Conservation (phyloP, 23 tunicate genomes). For the Halocynthia aurantium region DNA sequence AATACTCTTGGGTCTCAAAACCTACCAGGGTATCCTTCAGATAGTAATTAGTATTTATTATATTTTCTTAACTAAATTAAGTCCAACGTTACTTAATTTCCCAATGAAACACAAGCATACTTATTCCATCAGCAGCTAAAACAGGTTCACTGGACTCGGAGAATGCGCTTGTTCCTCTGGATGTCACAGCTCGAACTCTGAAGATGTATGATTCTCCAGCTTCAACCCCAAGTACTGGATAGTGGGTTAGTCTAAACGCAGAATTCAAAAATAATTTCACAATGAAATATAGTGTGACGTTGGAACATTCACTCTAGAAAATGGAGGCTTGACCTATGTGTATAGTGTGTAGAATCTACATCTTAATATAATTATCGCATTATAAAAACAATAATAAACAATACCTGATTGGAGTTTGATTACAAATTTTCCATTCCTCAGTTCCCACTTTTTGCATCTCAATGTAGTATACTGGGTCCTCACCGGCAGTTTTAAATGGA, state of each 20-base stretch:
- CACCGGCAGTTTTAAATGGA: slow-evolving; percentile 59
- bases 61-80: not conserved
- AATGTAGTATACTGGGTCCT: slow-evolving; percentile 49
- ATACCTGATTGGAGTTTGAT: slow-evolving; percentile 76
- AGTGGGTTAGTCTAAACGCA: slow-evolving; percentile 52
- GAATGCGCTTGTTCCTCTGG: slow-evolving; percentile 63
- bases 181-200: slow-evolving; percentile 88
- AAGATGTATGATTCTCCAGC: slow-evolving; percentile 74
- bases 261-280: too few relatives aligned
- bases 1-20: not conserved
- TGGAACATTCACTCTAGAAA: not conserved
- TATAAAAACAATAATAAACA: not conserved
- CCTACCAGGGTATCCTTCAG: not conserved
- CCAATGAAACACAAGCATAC: slow-evolving; percentile 21
- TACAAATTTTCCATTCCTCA: slow-evolving; percentile 55
- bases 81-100: not conserved
- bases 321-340: not conserved
- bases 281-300: too few relatives aligned
- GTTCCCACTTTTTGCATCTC: slow-evolving; percentile 53
- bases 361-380: not conserved
- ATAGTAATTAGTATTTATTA: not conserved
- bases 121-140: slow-evolving; percentile 77
- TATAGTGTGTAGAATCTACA: not conserved
- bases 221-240: slow-evolving; percentile 50
- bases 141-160: slow-evolving; percentile 79